Evolutionary conservation across 2,113 vertebrate species (phyloP), one percentile per base, ranked within the genome.

Genomic region (Cryptomyrus ogoouensis): DNA sequence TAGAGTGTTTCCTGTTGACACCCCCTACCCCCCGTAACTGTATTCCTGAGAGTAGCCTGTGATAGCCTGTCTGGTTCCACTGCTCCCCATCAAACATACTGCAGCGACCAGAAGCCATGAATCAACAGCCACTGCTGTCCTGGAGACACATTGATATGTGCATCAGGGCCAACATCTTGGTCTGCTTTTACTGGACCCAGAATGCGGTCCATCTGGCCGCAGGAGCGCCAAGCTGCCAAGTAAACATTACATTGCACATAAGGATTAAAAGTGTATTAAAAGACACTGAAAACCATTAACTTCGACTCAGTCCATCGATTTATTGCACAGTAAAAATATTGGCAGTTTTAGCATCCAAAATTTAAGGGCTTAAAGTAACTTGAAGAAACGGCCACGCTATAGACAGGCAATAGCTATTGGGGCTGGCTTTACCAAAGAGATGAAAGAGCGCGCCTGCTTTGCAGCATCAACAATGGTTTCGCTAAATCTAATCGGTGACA

Each of bases 1-100:
- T 87, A 92, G 89, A 49, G 53, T 53, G 91, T 91, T 95, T 94
- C 93, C 91, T 91, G 91, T 92, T 94, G 92, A 93, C 17, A 19
- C 74, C 74, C 70, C 70, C 70, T 88, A 9, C 6, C 42, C 12
- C 53, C 24, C n/a, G 0, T 27, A 42, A 24, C 83, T 85, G 24
- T 46, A 49, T 85, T 50, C 31, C 31, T 77, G 1, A 77, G 74
- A 39, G 35, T 19, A 42, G 15, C 74, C 31, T 80, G 74, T 8
- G 74, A 80, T 80, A 42, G 35, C 74, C 35, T 42, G 74, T 19
- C 74, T 42, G 31, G 13, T 19, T 17, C 74, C 74, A 80, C 35
- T 80, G 13, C 31, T 42, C 13, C 15, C 15, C 35, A 17, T 80
- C 74, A 80, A 80, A 42, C 5, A 42, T 42, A 80, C 74, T 66